Evolutionary conservation across 2,797 vertebrate species (phyloP).

Genomic region (Microctenopoma stevenorrisi): DNA sequence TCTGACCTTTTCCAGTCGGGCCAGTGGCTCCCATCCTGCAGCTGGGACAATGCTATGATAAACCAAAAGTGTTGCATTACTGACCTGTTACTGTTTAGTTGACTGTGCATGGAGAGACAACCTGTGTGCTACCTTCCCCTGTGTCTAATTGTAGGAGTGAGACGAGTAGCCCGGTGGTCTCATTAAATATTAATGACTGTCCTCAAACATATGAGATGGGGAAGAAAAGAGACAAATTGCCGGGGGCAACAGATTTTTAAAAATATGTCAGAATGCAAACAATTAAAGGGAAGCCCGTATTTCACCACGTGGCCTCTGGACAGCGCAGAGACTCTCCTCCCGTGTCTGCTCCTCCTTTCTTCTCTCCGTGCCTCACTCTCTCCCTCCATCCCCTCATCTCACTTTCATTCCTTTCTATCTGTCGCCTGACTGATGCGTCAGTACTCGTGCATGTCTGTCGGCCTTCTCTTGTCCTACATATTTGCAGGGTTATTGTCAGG

Average conservation of each 20-base stretch:
- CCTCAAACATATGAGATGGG: constrained; percentile 38
- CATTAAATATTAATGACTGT: constrained; percentile 65
- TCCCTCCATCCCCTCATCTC: not conserved
- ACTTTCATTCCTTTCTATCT: not conserved
- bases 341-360: not conserved
- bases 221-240: constrained; percentile 52
- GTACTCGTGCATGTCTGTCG: constrained; percentile 45
- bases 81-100: not conserved
- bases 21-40: constrained; percentile 35
- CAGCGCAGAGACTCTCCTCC: not conserved
- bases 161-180: constrained; percentile 28
- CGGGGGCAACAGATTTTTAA: constrained; percentile 53
- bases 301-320: constrained; percentile 30
- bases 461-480: constrained; percentile 26
- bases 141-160: constrained; percentile 18
- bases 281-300: constrained; percentile 63
- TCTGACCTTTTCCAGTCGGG: constrained; percentile 56
- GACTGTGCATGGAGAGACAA: not conserved
- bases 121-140: not conserved
- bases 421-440: constrained; percentile 51
- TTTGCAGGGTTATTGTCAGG: not conserved
- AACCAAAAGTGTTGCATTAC: not conserved
- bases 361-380: not conserved
- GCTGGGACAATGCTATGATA: constrained; percentile 30
- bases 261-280: constrained; percentile 62